Conservation (phyloP, 2,797 vertebrate genomes). For the Cacajao melanocephalus region DNA sequence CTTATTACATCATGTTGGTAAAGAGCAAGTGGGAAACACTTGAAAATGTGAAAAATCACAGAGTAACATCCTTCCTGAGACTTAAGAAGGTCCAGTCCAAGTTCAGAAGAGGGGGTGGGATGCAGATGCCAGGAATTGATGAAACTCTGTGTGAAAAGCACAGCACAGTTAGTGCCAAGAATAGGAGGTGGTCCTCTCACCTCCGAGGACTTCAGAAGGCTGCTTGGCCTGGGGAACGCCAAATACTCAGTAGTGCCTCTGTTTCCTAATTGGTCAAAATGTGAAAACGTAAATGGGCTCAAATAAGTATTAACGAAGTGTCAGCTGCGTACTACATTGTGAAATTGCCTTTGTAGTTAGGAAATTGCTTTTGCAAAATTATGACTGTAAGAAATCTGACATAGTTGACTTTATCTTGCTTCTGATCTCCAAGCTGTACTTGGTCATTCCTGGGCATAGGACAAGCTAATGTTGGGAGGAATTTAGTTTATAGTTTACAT, state of each 20-base stretch:
- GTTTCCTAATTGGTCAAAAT: neutral
- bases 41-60: neutral
- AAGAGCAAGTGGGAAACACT: neutral
- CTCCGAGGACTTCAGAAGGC: neutral
- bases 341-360: neutral
- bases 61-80: neutral
- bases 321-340: neutral
- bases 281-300: neutral
- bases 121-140: neutral
- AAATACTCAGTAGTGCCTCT: neutral
- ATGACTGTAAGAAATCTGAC: neutral
- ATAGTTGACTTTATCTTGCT: neutral
- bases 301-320: neutral
- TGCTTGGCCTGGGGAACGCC: neutral
- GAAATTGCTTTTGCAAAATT: neutral
- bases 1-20: neutral
- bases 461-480: neutral
- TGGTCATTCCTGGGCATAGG: neutral
- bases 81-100: neutral
- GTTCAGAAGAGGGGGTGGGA: neutral
- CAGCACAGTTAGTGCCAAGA: neutral
- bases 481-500: neutral
- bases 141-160: neutral
- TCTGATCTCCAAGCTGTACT: neutral
- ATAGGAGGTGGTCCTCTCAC: fast-evolving